These are phyloP conservation scores for Syngnathus typhle DNA, from an alignment of 2,113 vertebrate genomes.

Conservation along the genomic window DNA sequence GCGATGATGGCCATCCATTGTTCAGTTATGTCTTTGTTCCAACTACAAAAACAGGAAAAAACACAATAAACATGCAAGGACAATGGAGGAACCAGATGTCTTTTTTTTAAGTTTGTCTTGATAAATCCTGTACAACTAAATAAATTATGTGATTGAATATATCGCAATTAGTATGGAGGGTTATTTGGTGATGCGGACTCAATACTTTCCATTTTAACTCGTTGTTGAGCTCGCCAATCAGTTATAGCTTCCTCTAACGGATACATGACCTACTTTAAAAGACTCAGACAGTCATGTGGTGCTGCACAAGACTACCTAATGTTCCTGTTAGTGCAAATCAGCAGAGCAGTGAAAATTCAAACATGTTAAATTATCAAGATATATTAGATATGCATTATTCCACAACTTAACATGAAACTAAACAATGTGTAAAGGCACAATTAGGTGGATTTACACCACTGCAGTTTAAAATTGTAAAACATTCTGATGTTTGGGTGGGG, in stretches of 20 bases:
- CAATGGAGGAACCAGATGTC: neutral
- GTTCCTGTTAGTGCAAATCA: neutral
- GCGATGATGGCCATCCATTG: neutral
- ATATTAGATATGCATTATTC: neutral
- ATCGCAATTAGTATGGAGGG: too few species aligned
- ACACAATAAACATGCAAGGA: neutral
- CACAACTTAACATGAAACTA: neutral
- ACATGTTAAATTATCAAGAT: neutral
- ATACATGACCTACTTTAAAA: neutral
- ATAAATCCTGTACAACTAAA: neutral
- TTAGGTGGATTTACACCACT: too few species aligned
- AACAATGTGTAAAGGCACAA: neutral
- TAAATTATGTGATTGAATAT: neutral
- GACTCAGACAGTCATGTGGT: neutral
- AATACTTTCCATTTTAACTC: neutral
- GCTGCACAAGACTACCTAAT: neutral
- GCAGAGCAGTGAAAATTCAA: neutral
- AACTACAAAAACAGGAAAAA: conserved; percentile 1
- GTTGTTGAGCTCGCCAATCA: neutral
- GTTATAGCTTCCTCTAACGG: neutral
- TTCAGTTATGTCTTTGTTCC: neutral
- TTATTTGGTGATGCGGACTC: neutral
- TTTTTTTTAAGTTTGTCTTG: neutral
- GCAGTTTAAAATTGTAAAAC: too few species aligned
- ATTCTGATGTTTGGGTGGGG: too few species aligned